phyloP scores from a whole-genome alignment of 2,888 invertebrate species.

The Malthinus seriepunctatus region DNA sequence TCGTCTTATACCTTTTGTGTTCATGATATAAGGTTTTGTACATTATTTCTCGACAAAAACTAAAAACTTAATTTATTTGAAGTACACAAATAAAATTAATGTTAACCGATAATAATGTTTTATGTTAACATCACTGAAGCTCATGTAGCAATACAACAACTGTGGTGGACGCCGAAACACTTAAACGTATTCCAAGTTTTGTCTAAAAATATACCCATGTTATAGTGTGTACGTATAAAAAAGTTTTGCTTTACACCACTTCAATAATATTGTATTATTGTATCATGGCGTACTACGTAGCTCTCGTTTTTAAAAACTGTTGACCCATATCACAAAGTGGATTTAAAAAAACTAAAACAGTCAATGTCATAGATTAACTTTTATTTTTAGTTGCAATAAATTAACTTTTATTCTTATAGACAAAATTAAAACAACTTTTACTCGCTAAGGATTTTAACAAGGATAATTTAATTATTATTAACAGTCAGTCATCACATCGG shows the following conservation, averaged over 20 bases:
- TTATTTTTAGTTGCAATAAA: not conserved
- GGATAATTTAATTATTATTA: too few relatives aligned
- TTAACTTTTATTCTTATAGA: not conserved
- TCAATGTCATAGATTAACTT: too few relatives aligned
- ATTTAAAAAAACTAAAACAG: not conserved
- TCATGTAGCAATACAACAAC: slow-evolving; percentile 24
- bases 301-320: slow-evolving; percentile 19
- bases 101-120: slow-evolving; percentile 2
- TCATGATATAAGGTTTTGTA: slow-evolving; percentile 55
- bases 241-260: slow-evolving; percentile 21
- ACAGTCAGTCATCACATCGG: too few relatives aligned
- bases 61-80: not conserved
- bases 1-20: slow-evolving; percentile 80
- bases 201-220: slow-evolving; percentile 33
- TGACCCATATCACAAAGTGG: slow-evolving; percentile 16
- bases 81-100: not conserved
- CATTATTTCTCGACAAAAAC: slow-evolving; percentile 4
- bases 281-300: too few relatives aligned
- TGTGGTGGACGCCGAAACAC: slow-evolving; percentile 28
- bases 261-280: slow-evolving; percentile 6
- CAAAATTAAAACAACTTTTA: too few relatives aligned
- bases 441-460: too few relatives aligned
- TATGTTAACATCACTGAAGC: slow-evolving; percentile 14
- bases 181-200: slow-evolving; percentile 26
- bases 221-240: slow-evolving; percentile 29